These are phyloP conservation scores for Setophaga petechia DNA, from an alignment of 2,113 vertebrate species.

Conservation along the genomic window DNA sequence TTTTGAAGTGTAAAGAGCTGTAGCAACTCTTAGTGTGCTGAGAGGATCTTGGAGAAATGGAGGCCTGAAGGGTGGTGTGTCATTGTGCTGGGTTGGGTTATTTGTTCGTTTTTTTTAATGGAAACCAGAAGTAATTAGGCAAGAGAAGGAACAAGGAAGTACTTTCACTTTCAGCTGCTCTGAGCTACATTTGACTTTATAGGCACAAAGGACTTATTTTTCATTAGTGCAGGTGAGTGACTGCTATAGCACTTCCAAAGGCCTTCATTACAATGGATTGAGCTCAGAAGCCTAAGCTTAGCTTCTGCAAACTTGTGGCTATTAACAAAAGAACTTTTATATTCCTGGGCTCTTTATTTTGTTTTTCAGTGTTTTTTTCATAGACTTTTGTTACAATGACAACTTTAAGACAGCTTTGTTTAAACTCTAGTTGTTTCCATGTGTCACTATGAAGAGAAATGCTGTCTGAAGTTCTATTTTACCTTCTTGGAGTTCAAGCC, in stretches of 20 bases:
- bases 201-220: background rate
- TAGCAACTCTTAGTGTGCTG: fast-evolving
- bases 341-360: background rate
- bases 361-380: background rate
- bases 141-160: background rate
- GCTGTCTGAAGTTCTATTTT: background rate
- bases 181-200: background rate
- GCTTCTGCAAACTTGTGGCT: background rate
- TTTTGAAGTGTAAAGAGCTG: background rate
- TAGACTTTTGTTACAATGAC: background rate
- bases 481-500: background rate
- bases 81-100: background rate
- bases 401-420: background rate
- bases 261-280: background rate
- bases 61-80: background rate
- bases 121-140: background rate
- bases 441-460: background rate
- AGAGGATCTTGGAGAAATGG: background rate
- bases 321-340: background rate
- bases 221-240: background rate
- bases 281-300: background rate
- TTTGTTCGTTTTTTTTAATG: background rate
- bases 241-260: background rate
- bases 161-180: background rate
- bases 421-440: background rate